Percentiles rank a stretch among this genome's conserved stretches.
Conservation (phyloP, 2,797 vertebrate species). For the Sebastes hubbsi region DNA sequence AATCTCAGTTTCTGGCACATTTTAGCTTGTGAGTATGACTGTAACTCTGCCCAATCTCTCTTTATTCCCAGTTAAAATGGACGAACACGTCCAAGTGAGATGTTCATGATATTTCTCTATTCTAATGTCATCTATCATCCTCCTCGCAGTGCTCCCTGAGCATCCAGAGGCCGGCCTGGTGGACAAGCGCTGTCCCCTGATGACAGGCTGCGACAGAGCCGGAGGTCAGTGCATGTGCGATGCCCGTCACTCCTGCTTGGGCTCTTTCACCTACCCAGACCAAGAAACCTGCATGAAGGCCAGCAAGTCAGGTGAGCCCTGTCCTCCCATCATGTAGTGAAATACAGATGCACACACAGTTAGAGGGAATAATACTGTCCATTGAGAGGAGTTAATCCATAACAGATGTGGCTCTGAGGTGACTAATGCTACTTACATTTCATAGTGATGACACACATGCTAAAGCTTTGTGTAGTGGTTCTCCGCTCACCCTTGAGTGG, state of each 20-base stretch:
- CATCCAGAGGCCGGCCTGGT: constrained; percentile 74
- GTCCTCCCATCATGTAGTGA: background rate
- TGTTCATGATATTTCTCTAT: background rate
- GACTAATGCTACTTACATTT: constrained; percentile 70
- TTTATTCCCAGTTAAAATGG: background rate
- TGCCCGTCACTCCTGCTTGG: constrained; percentile 78
- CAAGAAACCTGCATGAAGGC: constrained; percentile 77
- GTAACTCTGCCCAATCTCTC: background rate
- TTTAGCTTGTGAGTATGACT: background rate
- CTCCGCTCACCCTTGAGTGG: constrained; percentile 43
- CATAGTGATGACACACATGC: constrained; percentile 71
- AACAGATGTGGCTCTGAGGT: constrained; percentile 72
- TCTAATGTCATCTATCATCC: background rate
- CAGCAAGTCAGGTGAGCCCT: constrained; percentile 75
- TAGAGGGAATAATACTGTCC: constrained; percentile 45
- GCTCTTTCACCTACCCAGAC: constrained; percentile 77
- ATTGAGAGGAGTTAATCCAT: constrained; percentile 68
- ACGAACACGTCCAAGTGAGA: background rate
- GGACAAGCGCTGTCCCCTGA: constrained; percentile 81
- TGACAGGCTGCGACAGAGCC: constrained; percentile 79
- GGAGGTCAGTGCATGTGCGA: constrained; percentile 81
- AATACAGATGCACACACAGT: background rate
- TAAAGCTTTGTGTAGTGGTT: constrained; percentile 37
- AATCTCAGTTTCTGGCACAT: constrained; percentile 1
- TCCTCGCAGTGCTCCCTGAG: constrained; percentile 69